These are phyloP conservation scores for Ahaetulla prasina DNA, from an alignment of 2,113 vertebrate species.

Conservation along the genomic window DNA sequence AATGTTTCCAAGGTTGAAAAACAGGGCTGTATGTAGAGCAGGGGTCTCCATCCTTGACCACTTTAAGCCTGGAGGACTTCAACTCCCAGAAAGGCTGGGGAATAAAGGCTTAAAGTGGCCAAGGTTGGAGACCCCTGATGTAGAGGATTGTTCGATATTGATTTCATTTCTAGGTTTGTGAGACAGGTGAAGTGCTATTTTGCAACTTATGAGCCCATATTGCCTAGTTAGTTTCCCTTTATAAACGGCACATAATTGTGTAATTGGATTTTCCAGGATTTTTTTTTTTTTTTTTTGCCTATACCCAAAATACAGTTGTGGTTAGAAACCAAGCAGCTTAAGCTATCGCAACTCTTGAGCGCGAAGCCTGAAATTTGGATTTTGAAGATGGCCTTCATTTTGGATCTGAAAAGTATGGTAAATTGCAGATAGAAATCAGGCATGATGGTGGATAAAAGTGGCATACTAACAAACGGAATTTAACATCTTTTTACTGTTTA, in stretches of 20 bases:
- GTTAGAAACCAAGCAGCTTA: background rate
- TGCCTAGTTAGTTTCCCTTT: background rate
- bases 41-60: too few species aligned
- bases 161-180: background rate
- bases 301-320: background rate
- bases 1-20: background rate
- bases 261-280: background rate
- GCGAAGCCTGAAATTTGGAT: background rate
- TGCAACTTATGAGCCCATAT: background rate
- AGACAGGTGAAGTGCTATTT: background rate
- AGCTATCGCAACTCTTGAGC: background rate
- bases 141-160: background rate
- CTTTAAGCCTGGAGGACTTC: too few species aligned
- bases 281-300: background rate
- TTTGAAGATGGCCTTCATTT: background rate
- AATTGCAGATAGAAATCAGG: background rate
- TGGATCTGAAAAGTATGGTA: background rate
- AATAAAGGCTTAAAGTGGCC: background rate
- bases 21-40: background rate
- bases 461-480: background rate
- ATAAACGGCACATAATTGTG: background rate
- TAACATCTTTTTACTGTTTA: background rate
- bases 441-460: background rate
- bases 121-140: too few species aligned
- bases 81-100: too few species aligned